Conservation (phyloP, 2,797 vertebrate genomes). For the Simalia tracyae region DNA sequence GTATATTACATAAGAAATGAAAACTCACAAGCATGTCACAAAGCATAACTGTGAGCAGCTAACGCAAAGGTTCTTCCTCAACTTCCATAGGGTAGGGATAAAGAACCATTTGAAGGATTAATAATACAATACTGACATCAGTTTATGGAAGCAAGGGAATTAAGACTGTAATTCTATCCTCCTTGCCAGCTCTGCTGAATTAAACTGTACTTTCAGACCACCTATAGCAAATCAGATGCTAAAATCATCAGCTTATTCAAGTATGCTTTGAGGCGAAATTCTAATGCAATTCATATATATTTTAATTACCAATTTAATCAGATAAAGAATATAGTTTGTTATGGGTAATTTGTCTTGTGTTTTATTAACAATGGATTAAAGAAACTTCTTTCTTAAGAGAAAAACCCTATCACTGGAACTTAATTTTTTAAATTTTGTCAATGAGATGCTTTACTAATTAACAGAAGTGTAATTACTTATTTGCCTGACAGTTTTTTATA, state of each 20-base stretch:
- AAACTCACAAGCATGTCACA: not conserved
- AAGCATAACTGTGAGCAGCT: conserved; percentile 7
- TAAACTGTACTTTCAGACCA: conserved; percentile 9
- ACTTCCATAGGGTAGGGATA: not conserved
- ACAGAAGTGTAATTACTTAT: not conserved
- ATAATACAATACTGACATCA: not conserved
- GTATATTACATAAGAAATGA: not conserved
- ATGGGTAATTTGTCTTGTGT: conserved; percentile 11
- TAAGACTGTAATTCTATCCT: conserved; percentile 8
- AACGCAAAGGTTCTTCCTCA: conserved; percentile 1
- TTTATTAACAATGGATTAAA: conserved; percentile 36
- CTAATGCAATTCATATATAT: conserved; percentile 34
- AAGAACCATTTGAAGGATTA: not conserved
- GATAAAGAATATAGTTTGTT: conserved; percentile 23
- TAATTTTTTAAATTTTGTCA: not conserved
- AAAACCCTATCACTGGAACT: conserved; percentile 22
- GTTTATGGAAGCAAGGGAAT: conserved; percentile 42
- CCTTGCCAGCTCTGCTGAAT: not conserved
- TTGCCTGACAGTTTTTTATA: not conserved
- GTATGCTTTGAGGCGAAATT: conserved; percentile 31
- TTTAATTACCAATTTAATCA: conserved; percentile 31
- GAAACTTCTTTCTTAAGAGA: conserved; percentile 6
- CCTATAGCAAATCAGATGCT: conserved; percentile 1
- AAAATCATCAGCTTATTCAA: conserved; percentile 3
- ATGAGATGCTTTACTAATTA: not conserved